Percentiles rank a stretch among this genome's conserved stretches.
Evolutionary conservation across 2,113 vertebrate genomes (phyloP).

Genomic region (Perca schrenkii): DNA sequence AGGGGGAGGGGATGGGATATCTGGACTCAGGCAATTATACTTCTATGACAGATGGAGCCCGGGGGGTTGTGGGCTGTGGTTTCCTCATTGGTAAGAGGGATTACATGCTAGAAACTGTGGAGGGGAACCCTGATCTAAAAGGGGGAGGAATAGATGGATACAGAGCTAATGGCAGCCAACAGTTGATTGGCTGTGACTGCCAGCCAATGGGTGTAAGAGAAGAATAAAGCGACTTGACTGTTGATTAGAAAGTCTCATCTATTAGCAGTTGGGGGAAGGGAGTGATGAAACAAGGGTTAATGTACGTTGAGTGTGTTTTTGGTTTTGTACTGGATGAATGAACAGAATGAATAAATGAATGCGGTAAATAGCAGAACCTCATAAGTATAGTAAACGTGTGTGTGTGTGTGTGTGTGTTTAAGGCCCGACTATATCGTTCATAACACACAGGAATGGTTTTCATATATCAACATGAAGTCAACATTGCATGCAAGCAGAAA

Average conservation of each 20-base stretch:
- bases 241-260: slow-evolving; percentile 82
- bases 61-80: slow-evolving; percentile 17
- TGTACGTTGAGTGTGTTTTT: slow-evolving; percentile 46
- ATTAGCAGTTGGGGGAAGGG: slow-evolving; percentile 81
- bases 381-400: not conserved
- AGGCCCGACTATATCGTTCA: not conserved
- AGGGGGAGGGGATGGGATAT: slow-evolving; percentile 39
- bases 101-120: slow-evolving; percentile 49
- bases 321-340: slow-evolving; percentile 29
- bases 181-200: slow-evolving; percentile 76
- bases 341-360: slow-evolving; percentile 18
- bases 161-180: slow-evolving; percentile 54
- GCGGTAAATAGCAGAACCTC: slow-evolving; percentile 1
- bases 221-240: slow-evolving; percentile 82
- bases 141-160: slow-evolving; percentile 25
- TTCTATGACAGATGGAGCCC: slow-evolving; percentile 66
- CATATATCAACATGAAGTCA: not conserved
- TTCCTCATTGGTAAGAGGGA: slow-evolving; percentile 42
- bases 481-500: slow-evolving; percentile 6
- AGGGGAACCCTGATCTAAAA: slow-evolving; percentile 24
- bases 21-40: slow-evolving; percentile 23
- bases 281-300: slow-evolving; percentile 73
- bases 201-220: slow-evolving; percentile 73
- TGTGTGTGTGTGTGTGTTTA: not conserved
- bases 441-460: not conserved